Conservation (phyloP, 2,797 vertebrate species). For the Molossus alvarezi region DNA sequence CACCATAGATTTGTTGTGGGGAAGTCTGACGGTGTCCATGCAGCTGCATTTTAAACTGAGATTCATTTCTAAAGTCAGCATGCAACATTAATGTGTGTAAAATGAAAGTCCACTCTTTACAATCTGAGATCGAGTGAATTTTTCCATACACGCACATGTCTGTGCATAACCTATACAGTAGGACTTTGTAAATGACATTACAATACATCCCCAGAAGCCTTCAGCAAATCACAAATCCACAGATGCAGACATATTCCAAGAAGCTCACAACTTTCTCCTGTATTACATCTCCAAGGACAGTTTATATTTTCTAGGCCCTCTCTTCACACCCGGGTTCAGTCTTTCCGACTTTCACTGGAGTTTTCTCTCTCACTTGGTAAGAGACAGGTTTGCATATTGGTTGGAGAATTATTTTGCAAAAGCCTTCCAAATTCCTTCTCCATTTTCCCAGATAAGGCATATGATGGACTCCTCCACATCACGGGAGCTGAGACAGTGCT, state of each 20-base stretch:
- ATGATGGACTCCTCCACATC: not conserved
- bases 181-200: not conserved
- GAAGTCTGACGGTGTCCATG: not conserved
- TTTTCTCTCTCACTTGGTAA: conserved; percentile 46
- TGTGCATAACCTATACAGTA: not conserved
- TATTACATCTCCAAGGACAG: not conserved
- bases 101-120: not conserved
- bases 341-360: not conserved
- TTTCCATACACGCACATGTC: not conserved
- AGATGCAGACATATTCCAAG: not conserved
- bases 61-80: conserved; percentile 7
- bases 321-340: not conserved
- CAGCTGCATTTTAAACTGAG: not conserved
- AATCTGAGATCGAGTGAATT: not conserved
- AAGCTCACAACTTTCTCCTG: not conserved
- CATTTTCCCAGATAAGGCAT: not conserved
- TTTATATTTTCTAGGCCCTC: not conserved
- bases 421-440: conserved; percentile 52
- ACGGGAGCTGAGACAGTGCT: not conserved
- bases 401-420: conserved; percentile 15
- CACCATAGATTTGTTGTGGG: not conserved
- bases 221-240: not conserved
- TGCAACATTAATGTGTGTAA: not conserved
- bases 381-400: conserved; percentile 6
- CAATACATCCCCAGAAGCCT: not conserved